phyloP scores from a whole-genome alignment of 1,140 invertebrate species.

The Nilaparvata lugens region DNA sequence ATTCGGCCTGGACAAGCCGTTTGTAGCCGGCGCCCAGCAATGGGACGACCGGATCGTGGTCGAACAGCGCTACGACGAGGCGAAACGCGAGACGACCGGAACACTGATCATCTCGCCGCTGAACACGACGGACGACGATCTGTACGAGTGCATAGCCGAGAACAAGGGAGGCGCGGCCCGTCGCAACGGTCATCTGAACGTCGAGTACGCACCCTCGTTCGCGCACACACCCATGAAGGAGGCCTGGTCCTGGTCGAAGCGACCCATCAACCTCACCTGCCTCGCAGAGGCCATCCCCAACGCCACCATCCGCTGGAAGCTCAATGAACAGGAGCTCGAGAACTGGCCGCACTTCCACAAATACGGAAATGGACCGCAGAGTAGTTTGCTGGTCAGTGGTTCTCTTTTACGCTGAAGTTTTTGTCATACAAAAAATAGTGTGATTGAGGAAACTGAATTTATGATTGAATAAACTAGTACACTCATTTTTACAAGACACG shows the following conservation, averaged over 20 bases:
- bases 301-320: slow-evolving; percentile 79
- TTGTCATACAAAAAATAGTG: no score
- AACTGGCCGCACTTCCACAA: slow-evolving; percentile 45
- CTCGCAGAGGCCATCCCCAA: slow-evolving; percentile 85
- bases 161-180: slow-evolving; percentile 65
- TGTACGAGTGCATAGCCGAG: slow-evolving; percentile 77
- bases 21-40: slow-evolving; percentile 46
- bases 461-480: no score
- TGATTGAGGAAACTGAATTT: no score
- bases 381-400: slow-evolving; percentile 44
- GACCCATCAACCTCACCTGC: slow-evolving; percentile 76
- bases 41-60: slow-evolving; percentile 49
- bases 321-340: slow-evolving; percentile 34
- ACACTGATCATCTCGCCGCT: slow-evolving; percentile 51
- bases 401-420: no score
- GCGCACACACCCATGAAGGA: slow-evolving; percentile 53
- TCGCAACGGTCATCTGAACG: slow-evolving; percentile 71
- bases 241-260: slow-evolving; percentile 70
- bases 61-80: slow-evolving; percentile 43
- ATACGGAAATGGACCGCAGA: slow-evolving; percentile 54
- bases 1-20: slow-evolving; percentile 30
- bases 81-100: slow-evolving; percentile 49
- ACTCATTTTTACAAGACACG: no score
- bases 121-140: slow-evolving; percentile 65
- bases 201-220: slow-evolving; percentile 70